Evolutionary conservation across 2,888 invertebrate genomes (phyloP).

Genomic region (Ormyrus nitidulus): DNA sequence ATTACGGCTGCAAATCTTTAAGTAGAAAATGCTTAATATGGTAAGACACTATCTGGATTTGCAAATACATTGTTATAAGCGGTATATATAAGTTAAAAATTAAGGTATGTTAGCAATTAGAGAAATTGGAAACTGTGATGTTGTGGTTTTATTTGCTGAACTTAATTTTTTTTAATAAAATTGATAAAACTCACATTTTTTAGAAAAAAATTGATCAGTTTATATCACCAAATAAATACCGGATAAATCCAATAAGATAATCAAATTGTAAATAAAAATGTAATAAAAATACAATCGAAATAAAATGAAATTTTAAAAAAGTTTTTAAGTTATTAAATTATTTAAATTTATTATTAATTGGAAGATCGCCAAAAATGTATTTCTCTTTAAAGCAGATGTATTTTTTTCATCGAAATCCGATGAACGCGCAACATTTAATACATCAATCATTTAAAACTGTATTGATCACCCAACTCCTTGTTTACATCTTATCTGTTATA

Average conservation of each 20-base stretch:
- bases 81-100: too few species aligned
- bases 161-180: too few species aligned
- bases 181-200: not conserved
- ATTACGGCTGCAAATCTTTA: too few species aligned
- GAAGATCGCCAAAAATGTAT: not conserved
- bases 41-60: too few species aligned
- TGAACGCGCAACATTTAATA: not conserved
- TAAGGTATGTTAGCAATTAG: too few species aligned
- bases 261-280: not conserved
- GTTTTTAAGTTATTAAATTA: not conserved
- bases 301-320: not conserved
- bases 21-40: too few species aligned
- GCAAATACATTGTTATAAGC: too few species aligned
- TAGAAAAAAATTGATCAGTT: not conserved
- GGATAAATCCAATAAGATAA: not conserved
- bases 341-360: not conserved
- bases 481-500: not conserved
- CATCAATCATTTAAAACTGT: too few species aligned
- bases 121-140: too few species aligned
- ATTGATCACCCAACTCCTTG: too few species aligned
- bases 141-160: too few species aligned
- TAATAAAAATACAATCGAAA: not conserved
- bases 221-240: not conserved
- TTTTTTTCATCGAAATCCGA: not conserved
- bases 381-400: too few species aligned